Conservation (phyloP, 2,797 vertebrate species). For the Ctenosaura bakeri region DNA sequence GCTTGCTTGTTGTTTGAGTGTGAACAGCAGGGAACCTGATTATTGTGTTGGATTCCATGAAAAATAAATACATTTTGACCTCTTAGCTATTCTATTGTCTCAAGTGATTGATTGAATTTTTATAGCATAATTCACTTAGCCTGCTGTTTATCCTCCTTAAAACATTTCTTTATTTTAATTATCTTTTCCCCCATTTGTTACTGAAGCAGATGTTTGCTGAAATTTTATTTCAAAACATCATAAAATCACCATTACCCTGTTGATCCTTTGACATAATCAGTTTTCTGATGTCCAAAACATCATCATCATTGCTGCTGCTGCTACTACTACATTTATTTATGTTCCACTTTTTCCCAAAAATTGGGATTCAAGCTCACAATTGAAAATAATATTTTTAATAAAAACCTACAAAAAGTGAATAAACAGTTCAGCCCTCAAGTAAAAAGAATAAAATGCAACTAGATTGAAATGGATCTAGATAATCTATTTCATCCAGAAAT, state of each 20-base stretch:
- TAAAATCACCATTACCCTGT: conserved; percentile 18
- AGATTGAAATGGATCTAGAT: too few species aligned
- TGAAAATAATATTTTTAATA: too few species aligned
- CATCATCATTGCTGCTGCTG: too few species aligned
- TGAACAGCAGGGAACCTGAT: background rate
- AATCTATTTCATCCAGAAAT: too few species aligned
- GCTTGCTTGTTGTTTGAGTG: background rate
- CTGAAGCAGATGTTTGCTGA: conserved; percentile 48
- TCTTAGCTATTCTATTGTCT: conserved; percentile 15
- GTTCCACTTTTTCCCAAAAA: too few species aligned
- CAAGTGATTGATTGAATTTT: conserved; percentile 24
- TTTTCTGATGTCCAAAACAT: conserved; percentile 14
- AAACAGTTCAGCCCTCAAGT: too few species aligned
- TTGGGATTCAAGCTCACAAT: too few species aligned
- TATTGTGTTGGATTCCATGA: background rate
- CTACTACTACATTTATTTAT: too few species aligned
- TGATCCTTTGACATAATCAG: conserved; percentile 40
- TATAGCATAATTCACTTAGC: conserved; percentile 46
- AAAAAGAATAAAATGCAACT: too few species aligned
- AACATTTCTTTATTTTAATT: conserved; percentile 48
- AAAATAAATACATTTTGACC: conserved; percentile 33
- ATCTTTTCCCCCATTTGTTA: background rate
- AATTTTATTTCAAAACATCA: conserved; percentile 26
- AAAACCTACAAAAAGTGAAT: too few species aligned
- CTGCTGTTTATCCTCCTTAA: conserved; percentile 39